phyloP scores from a whole-genome alignment of 1,140 invertebrate species.

The Planococcus citri region DNA sequence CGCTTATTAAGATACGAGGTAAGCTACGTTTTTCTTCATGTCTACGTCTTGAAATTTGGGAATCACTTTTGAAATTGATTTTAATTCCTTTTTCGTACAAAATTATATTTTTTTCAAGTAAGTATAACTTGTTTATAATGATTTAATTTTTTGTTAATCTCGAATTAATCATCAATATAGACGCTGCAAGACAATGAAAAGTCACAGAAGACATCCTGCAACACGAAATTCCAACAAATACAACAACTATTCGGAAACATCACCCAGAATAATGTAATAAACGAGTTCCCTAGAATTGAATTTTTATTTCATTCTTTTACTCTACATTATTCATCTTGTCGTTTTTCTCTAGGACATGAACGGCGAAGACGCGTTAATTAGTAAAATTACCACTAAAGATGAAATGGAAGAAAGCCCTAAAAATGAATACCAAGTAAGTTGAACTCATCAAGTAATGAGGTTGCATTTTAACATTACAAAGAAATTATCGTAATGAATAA shows the following conservation, averaged over 20 bases:
- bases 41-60: too few species aligned
- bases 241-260: conserved; percentile 53
- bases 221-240: conserved; percentile 59
- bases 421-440: conserved; percentile 30
- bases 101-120: too few species aligned
- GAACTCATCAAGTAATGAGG: background rate
- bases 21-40: too few species aligned
- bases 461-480: background rate
- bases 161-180: conserved; percentile 21
- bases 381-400: conserved; percentile 25
- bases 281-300: too few species aligned
- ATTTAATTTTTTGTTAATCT: conserved; percentile 10
- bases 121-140: too few species aligned
- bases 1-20: too few species aligned
- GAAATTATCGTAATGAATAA: too few species aligned
- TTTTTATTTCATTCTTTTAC: too few species aligned
- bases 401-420: conserved; percentile 28
- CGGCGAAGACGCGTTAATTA: conserved; percentile 26
- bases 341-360: conserved; percentile 12
- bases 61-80: too few species aligned
- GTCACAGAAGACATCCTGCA: conserved; percentile 60
- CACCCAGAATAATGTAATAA: conserved; percentile 21
- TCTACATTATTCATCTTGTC: background rate
- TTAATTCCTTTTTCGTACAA: too few species aligned
- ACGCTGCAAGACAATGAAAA: conserved; percentile 41